phyloP scores from a whole-genome alignment of 2,888 invertebrate species.

The Pinctada fucata region DNA sequence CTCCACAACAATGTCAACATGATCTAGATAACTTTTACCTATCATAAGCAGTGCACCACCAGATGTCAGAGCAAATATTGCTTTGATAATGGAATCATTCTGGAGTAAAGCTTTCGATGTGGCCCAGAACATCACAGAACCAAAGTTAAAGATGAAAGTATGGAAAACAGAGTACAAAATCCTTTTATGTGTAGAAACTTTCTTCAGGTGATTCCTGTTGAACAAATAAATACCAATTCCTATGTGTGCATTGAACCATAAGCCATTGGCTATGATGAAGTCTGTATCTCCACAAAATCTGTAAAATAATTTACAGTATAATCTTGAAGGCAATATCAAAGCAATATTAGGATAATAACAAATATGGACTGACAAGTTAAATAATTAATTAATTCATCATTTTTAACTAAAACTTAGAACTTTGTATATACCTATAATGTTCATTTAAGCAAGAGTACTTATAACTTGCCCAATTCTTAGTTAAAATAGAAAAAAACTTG shows the following conservation, averaged over 20 bases:
- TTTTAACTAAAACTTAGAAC: no score
- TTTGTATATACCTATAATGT: no score
- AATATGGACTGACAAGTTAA: no score
- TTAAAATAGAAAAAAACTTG: no score
- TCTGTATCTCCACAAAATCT: conserved; percentile 74
- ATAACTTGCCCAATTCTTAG: no score
- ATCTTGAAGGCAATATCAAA: no score
- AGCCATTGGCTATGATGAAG: conserved; percentile 81
- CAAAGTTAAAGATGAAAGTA: conserved; percentile 87
- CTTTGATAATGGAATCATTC: conserved; percentile 83
- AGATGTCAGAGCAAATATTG: conserved; percentile 82
- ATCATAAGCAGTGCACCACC: conserved; percentile 57
- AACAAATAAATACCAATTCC: conserved; percentile 91
- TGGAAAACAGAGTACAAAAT: conserved; percentile 79
- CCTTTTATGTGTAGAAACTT: conserved; percentile 84
- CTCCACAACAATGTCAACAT: conserved; percentile 3
- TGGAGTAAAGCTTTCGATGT: conserved; percentile 88
- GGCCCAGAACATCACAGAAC: conserved; percentile 93
- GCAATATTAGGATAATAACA: no score
- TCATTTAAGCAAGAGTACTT: no score
- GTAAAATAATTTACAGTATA: conserved; percentile 48
- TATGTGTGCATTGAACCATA: conserved; percentile 87
- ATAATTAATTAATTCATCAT: no score
- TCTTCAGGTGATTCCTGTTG: conserved; percentile 85
- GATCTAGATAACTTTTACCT: conserved; percentile 57